Evolutionary conservation across 2,113 vertebrate genomes (phyloP), one percentile per base, ranked within the genome.

Genomic region (Sinocyclocheilus maitianheensis): DNA sequence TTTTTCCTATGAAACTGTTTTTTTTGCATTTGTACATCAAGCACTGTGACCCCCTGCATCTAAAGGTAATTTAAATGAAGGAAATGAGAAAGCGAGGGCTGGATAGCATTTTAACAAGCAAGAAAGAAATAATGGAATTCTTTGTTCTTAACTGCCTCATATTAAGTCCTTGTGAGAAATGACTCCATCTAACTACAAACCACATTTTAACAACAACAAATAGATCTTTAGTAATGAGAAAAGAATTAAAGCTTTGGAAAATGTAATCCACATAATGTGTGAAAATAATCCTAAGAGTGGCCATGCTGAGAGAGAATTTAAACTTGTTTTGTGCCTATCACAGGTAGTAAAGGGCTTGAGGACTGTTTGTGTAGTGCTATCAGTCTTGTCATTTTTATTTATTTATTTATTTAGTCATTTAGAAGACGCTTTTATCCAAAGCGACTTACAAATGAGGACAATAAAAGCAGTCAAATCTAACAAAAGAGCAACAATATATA

Each of bases 201-300:
- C 11, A 12, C 30, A n/a, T 43, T 80, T 80, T 80, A 79, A 80
- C 77, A 80, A 60, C 77, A 79, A 20, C 20, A 43, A 80, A 80
- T 80, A 43, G 20, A 80, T 80, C 77, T 62, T 80, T n/a, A 62
- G 77, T 80, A 80, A 80, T 80, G 34, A 62, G 77, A 62, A 80
- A 80, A 80, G 0, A 80, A 80, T 80, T 80, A 24, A 62, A 80
- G 55, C 12, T 62, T 6, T n/a, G 20, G 55, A 58, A 79, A 58
- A 79, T 40, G 30, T 8, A 34, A 60, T 79, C 77, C 0, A 2
- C 20, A n/a, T 37, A 79, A 60, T 40, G 10, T 40, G 20, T 79
- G 30, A 37, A 79, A 34, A n/a, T 5, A 60, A 60, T 58, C 16
- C 53, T 79, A 5, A 79, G 10, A 62, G 20, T 79, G 5, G 20